Conservation (phyloP, 2,113 vertebrate genomes). For the Capreolus pygargus region DNA sequence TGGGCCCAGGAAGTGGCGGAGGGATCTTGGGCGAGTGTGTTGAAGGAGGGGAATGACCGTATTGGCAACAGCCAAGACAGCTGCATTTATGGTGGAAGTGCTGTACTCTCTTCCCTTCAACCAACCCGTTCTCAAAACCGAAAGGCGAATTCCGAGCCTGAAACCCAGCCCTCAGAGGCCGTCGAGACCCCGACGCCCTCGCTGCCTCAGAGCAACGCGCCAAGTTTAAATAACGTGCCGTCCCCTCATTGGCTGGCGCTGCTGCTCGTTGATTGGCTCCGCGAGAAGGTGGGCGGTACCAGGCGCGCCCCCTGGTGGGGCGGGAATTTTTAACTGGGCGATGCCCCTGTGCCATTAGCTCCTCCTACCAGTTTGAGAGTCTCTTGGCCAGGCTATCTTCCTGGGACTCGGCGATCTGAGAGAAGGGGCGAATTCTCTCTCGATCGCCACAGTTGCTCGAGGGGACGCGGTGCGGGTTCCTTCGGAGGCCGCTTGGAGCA, state of each 20-base stretch:
- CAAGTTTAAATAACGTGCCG: slow-evolving; percentile 55
- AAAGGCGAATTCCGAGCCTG: background rate
- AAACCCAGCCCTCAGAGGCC: accelerated
- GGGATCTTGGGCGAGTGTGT: background rate
- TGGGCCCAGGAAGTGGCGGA: background rate
- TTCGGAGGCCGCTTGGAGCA: background rate
- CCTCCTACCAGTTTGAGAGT: accelerated
- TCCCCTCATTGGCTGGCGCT: slow-evolving; percentile 18
- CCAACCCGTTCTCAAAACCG: background rate
- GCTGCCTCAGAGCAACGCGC: accelerated
- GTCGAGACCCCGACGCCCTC: accelerated
- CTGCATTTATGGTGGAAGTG: background rate
- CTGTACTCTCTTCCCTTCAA: background rate
- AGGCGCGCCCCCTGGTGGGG: slow-evolving; percentile 35
- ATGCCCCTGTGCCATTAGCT: accelerated
- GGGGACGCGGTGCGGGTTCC: too few relatives aligned
- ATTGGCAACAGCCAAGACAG: background rate
- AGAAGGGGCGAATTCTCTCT: background rate
- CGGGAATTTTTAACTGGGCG: slow-evolving; percentile 60
- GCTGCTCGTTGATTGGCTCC: background rate
- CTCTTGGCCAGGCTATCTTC: accelerated
- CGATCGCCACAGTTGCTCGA: background rate
- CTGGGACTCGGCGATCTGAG: accelerated
- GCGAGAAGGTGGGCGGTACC: background rate
- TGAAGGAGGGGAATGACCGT: too few relatives aligned